Evolutionary conservation across 2,113 vertebrate genomes (phyloP).

Genomic region (Jaculus jaculus): DNA sequence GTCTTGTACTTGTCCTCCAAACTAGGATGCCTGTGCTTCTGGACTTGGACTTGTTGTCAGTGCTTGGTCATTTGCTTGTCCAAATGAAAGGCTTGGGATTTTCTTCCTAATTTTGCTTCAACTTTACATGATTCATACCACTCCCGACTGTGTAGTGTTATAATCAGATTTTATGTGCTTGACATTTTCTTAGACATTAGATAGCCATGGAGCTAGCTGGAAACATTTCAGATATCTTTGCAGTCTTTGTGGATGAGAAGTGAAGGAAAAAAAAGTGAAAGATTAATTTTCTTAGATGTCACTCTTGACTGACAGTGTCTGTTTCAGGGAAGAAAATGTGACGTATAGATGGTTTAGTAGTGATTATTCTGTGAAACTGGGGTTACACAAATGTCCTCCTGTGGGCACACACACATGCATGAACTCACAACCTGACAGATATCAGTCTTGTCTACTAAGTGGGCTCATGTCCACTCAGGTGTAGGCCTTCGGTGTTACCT

Average conservation of each 20-base stretch:
- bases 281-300: not conserved
- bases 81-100: not conserved
- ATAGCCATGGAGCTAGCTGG: not conserved
- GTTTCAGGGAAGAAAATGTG: not conserved
- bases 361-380: not conserved
- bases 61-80: not conserved
- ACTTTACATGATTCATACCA: not conserved
- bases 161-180: not conserved
- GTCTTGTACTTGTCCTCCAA: not conserved
- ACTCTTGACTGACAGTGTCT: not conserved
- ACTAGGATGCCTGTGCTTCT: not conserved
- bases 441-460: not conserved
- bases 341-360: not conserved
- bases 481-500: not conserved
- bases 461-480: not conserved
- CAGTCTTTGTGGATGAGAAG: constrained; percentile 7
- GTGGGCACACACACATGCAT: too few species aligned
- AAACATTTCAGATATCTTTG: not conserved
- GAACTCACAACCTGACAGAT: not conserved
- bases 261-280: not conserved
- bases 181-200: constrained; percentile 10
- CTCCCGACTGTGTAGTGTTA: not conserved
- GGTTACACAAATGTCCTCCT: not conserved
- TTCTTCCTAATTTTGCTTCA: not conserved
- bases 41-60: not conserved